These are phyloP conservation scores for Gadopsis bispinosus DNA, from an alignment of 2,797 vertebrate species.

Conservation along the genomic window DNA sequence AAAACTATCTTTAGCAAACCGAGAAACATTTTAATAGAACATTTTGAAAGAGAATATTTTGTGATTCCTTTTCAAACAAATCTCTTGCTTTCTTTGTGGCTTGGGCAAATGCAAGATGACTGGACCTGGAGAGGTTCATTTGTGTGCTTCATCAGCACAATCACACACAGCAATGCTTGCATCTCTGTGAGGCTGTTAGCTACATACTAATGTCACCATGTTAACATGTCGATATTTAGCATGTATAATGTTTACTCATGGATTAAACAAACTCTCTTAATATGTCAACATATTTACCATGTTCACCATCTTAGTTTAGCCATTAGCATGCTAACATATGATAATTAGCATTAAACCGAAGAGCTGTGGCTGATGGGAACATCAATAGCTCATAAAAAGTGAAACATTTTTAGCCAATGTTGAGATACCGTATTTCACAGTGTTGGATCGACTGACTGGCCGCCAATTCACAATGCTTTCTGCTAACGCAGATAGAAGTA, in stretches of 20 bases:
- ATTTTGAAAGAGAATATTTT: slow-evolving; percentile 3
- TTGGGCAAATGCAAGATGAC: background rate
- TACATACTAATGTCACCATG: background rate
- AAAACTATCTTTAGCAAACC: background rate
- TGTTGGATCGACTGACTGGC: too few relatives aligned
- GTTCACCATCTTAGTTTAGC: background rate
- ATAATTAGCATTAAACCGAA: background rate
- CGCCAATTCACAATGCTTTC: too few relatives aligned
- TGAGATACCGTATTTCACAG: background rate
- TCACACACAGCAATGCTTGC: too few relatives aligned
- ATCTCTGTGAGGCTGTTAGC: background rate
- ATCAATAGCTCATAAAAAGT: background rate
- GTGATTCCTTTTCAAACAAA: background rate
- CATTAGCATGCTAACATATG: background rate
- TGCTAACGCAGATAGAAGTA: too few relatives aligned
- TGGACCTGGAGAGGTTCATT: background rate
- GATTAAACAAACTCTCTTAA: too few relatives aligned
- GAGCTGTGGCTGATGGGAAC: background rate
- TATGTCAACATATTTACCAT: background rate
- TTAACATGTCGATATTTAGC: background rate
- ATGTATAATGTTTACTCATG: background rate
- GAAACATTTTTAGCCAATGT: too few relatives aligned
- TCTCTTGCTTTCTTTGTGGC: background rate
- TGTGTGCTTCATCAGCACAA: background rate
- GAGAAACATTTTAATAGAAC: slow-evolving; percentile 1